A percentile compares a stretch with the other conserved stretches of the same genome.
These are phyloP conservation scores for Morus bassanus DNA, from an alignment of 2,797 vertebrate genomes.

Conservation along the genomic window DNA sequence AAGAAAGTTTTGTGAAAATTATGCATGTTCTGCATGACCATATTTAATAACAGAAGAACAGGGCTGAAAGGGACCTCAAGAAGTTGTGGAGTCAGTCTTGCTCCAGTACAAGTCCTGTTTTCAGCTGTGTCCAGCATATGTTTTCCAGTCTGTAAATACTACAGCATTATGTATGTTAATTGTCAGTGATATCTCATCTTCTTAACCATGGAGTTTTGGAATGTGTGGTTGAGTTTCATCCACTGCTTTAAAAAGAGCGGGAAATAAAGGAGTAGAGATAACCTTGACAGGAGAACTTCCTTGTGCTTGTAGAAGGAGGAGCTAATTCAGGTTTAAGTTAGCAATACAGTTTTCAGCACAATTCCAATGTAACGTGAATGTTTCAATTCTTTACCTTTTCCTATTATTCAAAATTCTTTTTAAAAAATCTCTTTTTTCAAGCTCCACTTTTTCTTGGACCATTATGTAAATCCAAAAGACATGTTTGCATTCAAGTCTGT, in stretches of 20 bases:
- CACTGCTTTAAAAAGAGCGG: not conserved
- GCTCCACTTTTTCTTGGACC: not conserved
- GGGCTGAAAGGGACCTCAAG: not conserved
- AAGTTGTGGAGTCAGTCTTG: not conserved
- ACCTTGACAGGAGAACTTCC: not conserved
- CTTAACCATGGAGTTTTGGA: not conserved
- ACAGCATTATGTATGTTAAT: not conserved
- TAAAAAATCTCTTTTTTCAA: not conserved
- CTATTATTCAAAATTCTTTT: not conserved
- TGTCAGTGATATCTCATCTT: not conserved
- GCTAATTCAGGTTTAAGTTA: not conserved
- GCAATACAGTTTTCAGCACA: not conserved
- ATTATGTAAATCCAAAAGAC: not conserved
- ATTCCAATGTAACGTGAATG: fast-evolving
- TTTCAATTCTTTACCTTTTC: not conserved
- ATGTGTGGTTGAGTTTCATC: not conserved
- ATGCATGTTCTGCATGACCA: not conserved
- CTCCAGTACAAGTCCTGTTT: not conserved
- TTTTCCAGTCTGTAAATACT: not conserved
- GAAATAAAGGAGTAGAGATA: not conserved
- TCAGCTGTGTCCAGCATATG: not conserved
- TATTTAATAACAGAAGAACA: not conserved
- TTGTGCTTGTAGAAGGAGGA: not conserved
- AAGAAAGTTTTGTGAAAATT: not conserved
- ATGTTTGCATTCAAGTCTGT: not conserved